phyloP scores from a whole-genome alignment of 2,797 vertebrate genomes.

The Lophura swinhoii region DNA sequence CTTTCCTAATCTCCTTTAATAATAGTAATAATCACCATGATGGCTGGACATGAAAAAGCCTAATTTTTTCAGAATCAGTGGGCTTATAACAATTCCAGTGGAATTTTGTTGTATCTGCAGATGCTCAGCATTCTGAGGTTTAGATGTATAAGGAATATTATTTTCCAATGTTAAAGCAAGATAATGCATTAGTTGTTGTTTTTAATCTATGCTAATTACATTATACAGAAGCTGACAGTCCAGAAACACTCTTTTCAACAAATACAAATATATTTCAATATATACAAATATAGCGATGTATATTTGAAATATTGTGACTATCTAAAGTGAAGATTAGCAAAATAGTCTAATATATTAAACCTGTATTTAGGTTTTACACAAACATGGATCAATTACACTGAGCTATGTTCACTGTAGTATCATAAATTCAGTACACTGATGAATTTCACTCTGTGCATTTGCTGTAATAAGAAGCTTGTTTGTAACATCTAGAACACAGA shows the following conservation, averaged over 20 bases:
- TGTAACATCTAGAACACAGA: background rate
- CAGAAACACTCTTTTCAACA: background rate
- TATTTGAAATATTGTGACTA: background rate
- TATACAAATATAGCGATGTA: background rate
- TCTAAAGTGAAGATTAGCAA: constrained; percentile 23
- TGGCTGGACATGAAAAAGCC: background rate
- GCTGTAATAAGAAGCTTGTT: background rate
- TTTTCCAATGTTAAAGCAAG: background rate
- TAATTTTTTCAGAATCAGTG: background rate
- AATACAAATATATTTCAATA: background rate
- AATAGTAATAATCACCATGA: background rate
- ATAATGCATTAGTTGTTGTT: background rate
- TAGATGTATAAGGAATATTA: background rate
- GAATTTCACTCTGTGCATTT: background rate
- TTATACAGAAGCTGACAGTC: background rate
- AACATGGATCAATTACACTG: background rate
- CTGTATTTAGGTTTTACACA: background rate
- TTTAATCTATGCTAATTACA: background rate
- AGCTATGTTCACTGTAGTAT: background rate
- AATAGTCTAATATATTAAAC: constrained; percentile 9
- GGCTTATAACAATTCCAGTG: background rate
- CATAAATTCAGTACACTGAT: background rate
- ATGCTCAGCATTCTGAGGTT: background rate
- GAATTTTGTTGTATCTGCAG: background rate
- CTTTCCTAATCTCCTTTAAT: background rate